A percentile compares a stretch with the other conserved stretches of the same genome.
Evolutionary conservation across 2,113 vertebrate species (phyloP).

Genomic region (Atlantisia rogersi): DNA sequence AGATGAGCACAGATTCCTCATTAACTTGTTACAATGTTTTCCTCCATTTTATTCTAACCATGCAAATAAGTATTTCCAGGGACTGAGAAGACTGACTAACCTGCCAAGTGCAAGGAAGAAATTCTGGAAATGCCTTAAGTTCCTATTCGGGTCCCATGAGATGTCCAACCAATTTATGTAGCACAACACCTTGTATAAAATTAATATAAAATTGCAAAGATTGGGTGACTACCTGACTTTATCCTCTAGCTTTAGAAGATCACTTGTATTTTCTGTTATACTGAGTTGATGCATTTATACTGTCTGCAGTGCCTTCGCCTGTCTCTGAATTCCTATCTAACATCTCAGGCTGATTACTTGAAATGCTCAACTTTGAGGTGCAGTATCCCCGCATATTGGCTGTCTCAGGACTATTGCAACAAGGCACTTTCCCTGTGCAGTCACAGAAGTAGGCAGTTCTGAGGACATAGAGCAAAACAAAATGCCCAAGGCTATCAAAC

Average conservation of each 20-base stretch:
- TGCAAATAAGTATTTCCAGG: not conserved
- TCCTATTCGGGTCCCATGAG: not conserved
- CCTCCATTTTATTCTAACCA: not conserved
- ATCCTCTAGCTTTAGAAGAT: not conserved
- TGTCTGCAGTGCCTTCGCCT: not conserved
- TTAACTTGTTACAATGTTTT: not conserved
- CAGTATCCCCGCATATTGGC: not conserved
- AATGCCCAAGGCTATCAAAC: not conserved
- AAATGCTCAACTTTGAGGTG: not conserved
- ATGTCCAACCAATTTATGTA: not conserved
- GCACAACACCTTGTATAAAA: not conserved
- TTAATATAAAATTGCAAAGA: not conserved
- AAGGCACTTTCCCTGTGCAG: not conserved
- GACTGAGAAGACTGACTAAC: not conserved
- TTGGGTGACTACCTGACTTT: not conserved
- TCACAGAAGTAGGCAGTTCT: not conserved
- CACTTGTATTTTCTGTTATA: not conserved
- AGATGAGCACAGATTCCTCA: not conserved
- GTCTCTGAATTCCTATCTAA: not conserved
- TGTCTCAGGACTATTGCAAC: not conserved
- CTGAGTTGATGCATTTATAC: not conserved
- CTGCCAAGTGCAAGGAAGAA: not conserved
- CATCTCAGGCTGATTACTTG: not conserved
- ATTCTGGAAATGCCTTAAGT: not conserved
- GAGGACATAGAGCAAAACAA: not conserved